Evolutionary conservation across 2,888 invertebrate genomes (phyloP), one percentile per base, ranked within the genome.

Genomic region (Lepetodrilus schrolli): DNA sequence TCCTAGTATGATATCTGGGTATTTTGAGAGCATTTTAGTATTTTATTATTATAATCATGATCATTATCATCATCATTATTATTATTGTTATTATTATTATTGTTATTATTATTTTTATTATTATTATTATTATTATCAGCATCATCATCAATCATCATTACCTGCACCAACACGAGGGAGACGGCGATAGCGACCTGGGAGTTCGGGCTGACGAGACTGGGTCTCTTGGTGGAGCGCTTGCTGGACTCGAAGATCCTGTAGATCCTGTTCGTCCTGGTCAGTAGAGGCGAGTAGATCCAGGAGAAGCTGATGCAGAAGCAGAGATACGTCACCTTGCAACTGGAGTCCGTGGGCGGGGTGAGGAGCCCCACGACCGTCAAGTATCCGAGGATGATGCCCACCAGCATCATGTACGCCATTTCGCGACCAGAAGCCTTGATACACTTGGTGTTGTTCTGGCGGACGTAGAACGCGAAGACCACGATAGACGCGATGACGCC

Each of bases 361-460:
- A 85, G 49, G 58, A 87, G 74, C 8, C 73, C 20, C 36, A 82
- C 75, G 0, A 83, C 75, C 1, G 84, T 80, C 1, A 82, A 30
- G 75, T 82, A 86, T 50, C 84, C 84, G 7, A 82, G 50, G 20
- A 80, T 72, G 13, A 84, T 78, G 4, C 84, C 88, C 2, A 75
- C 72, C 48, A 87, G 76, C 79, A 87, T 83, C n/a, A 88, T 74
- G 70, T 79, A 80, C 58, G 82, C 82, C 51, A 87, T 80, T 48
- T 86, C 86, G 20, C 83, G 73, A 48, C 84, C 84, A 0, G 84
- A 80, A 2, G 88, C 86, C 72, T 87, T 87, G 71, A 88, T 87
- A 30, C 86, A 77, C 4, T 82, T 76, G 26, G 78, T 74, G 4
- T 78, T 65, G 21, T 79, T 73, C 47, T 73, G 65, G n/a, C 48